phyloP scores from a whole-genome alignment of 2,888 invertebrate genomes.

The Adelphocoris suturalis region DNA sequence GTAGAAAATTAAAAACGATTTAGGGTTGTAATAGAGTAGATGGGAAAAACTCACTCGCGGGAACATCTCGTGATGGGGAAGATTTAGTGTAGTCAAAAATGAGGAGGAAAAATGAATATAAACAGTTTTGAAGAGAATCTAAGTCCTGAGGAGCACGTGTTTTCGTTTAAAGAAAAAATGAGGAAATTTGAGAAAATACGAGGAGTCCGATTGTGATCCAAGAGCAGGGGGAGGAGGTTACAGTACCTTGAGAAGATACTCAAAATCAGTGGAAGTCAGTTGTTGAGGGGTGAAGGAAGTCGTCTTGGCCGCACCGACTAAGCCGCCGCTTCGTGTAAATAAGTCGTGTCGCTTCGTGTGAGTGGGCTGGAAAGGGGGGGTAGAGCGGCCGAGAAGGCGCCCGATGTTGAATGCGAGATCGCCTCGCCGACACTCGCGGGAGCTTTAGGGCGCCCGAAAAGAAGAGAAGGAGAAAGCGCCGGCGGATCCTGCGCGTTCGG shows the following conservation, averaged over 20 bases:
- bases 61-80: background rate
- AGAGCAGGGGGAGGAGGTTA: background rate
- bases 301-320: background rate
- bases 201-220: background rate
- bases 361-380: constrained; percentile 41
- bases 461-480: constrained; percentile 38
- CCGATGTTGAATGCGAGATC: constrained; percentile 69
- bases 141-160: background rate
- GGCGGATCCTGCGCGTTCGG: constrained; percentile 59
- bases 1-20: background rate
- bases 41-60: background rate
- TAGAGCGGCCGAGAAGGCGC: constrained; percentile 52
- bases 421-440: constrained; percentile 65
- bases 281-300: background rate
- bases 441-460: constrained; percentile 6
- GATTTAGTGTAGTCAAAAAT: background rate
- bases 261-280: background rate
- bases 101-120: background rate
- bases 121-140: background rate
- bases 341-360: constrained; percentile 12
- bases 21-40: background rate
- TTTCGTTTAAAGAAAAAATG: background rate
- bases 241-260: constrained; percentile 19
- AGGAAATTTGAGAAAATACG: background rate
- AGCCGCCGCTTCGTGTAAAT: background rate